A percentile compares a stretch with the other conserved stretches of the same genome.
These are phyloP conservation scores for Capreolus pygargus DNA, from an alignment of 2,113 vertebrate species.

Conservation along the genomic window DNA sequence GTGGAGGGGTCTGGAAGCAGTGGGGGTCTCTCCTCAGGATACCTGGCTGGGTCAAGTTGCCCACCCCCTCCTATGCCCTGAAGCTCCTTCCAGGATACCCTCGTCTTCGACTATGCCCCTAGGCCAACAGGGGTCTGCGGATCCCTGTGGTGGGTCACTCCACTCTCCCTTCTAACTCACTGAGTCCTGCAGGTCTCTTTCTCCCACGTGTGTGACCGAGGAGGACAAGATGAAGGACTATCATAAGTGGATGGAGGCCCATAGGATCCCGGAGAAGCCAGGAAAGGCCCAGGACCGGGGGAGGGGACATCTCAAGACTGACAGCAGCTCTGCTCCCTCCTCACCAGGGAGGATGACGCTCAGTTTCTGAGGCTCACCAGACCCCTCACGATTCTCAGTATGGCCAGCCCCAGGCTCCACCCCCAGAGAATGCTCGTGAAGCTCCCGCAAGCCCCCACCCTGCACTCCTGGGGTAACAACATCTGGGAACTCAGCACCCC, in stretches of 20 bases:
- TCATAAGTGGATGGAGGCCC: neutral
- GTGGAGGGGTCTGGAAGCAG: neutral
- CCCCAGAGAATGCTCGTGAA: constrained; percentile 20
- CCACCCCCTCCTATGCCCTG: neutral
- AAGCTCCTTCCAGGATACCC: neutral
- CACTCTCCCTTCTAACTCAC: neutral
- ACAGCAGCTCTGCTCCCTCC: constrained; percentile 11
- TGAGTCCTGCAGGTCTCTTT: neutral
- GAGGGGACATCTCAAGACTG: neutral
- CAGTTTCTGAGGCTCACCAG: constrained; percentile 34
- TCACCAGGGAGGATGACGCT: constrained; percentile 36
- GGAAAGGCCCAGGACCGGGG: neutral
- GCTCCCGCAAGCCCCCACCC: neutral
- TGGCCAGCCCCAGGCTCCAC: constrained; percentile 40
- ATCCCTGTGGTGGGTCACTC: neutral
- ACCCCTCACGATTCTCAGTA: constrained; percentile 47
- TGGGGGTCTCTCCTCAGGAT: neutral
- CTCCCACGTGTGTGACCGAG: neutral
- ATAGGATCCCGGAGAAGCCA: neutral
- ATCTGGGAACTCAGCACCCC: neutral
- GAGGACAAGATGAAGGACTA: neutral
- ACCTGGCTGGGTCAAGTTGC: neutral
- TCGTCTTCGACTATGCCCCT: neutral
- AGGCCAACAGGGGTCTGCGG: neutral
- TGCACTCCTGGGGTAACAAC: neutral